Base-by-base conservation (phyloP, 2,797 vertebrate genomes). In the Centroberyx gerrardi region DNA sequence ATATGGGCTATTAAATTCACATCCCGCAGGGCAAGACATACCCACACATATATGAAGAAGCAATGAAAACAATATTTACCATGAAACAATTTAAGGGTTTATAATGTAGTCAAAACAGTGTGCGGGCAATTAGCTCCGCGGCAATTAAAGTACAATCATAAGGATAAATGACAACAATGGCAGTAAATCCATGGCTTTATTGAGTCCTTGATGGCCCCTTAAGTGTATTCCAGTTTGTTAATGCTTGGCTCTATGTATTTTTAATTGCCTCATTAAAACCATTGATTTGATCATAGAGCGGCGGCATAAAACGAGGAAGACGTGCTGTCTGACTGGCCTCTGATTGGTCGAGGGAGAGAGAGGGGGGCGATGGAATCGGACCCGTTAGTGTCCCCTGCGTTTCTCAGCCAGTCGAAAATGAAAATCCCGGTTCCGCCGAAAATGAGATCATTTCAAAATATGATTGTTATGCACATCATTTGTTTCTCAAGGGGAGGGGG, bases 191-290 rank as follows among this genome's bases (percentile, higher is more conserved):
- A 75, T 79, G 74, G 52, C 77, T 86, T 89, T 85, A 90, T 83
- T 69, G 74, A 78, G 76, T 74, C 66, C 29, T 79, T 74, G 78
- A 86, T 79, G 79, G 84, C 75, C 56, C 70, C 64, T 72, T 87
- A 87, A 89, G 86, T 88, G 78, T 71, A 83, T 90, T 86, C 76
- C 74, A 85, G 73, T 92, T 84, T 88, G 84, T 88, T 84, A 87
- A 89, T 84, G 81, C 78, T 72, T 48, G 78, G 75, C 72, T 86
- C 77, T 84, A 87, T 88, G 87, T 90, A 83, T 87, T 85, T 90
- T 90, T 89, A 90, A 92, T 88, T 90, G 85, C 71, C 75, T 85
- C 84, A 85, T 92, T 91, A 90, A 84, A 89, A 74, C 59, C 80
- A 88, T 82, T 86, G 85, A 89, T 88, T 90, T 84, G 84, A 88